Evolutionary conservation across 1,140 invertebrate species (phyloP).

Genomic region (Drosophila teissieri): DNA sequence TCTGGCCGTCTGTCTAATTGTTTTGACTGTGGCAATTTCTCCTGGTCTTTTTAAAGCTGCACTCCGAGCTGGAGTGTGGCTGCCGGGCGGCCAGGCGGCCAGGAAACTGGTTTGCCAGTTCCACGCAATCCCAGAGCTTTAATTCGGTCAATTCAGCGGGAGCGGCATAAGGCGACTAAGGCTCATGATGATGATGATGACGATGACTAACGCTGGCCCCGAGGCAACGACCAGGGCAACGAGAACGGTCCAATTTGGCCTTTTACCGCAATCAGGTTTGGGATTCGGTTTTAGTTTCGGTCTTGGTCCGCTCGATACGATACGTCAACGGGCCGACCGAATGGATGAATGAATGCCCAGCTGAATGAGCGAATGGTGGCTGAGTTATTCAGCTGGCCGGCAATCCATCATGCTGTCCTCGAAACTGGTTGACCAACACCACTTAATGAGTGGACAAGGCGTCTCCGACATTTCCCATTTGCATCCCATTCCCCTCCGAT

Average conservation of each 20-base stretch:
- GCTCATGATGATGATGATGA: constrained; percentile 2
- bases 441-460: constrained; percentile 60
- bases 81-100: background rate
- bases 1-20: constrained; percentile 61
- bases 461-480: constrained; percentile 42
- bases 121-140: constrained; percentile 16
- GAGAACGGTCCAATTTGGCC: constrained; percentile 43
- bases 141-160: constrained; percentile 43
- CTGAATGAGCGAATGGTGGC: constrained; percentile 50
- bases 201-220: constrained; percentile 30
- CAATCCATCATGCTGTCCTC: constrained; percentile 64
- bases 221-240: constrained; percentile 34
- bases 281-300: background rate
- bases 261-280: constrained; percentile 55
- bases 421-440: constrained; percentile 45
- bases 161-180: constrained; percentile 15
- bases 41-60: constrained; percentile 54
- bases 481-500: constrained; percentile 20
- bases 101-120: constrained; percentile 56
- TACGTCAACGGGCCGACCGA: constrained; percentile 24
- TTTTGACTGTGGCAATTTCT: constrained; percentile 75
- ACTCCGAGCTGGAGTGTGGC: constrained; percentile 8
- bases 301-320: constrained; percentile 8
- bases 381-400: constrained; percentile 25
- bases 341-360: constrained; percentile 47